Evolutionary conservation across 53 echinoderm and acorn worm species (phyloP), one percentile per base, ranked within the genome.

Genomic region (Echinarachnius parma): DNA sequence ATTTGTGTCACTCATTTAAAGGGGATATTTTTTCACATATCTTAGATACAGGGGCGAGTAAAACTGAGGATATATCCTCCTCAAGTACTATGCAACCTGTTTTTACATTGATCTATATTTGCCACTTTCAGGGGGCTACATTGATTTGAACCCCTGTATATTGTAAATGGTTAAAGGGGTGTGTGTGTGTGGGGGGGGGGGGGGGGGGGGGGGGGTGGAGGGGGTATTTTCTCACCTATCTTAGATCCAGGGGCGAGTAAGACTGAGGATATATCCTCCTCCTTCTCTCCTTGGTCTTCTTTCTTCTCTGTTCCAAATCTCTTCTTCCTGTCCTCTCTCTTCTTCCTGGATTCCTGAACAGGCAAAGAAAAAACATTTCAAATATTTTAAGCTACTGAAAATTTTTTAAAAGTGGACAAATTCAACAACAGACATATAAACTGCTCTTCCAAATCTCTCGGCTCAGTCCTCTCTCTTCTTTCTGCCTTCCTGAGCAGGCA

Each of bases 361-460:
- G 2, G 30, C 19, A 27, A 22, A 49, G 2, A 22, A 55, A 28
- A 28, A 55, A 16, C 55, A 7, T 24, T 25, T 7, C 61, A 39
- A 18, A 78, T 21, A 31, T 63, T 48, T 50, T 53, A 50, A 19
- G 58, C 9, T 9, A n/a, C 77, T 57, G 59, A 42, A n/a, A n/a
- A n/a, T n/a, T n/a, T n/a, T n/a, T n/a, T n/a, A n/a, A n/a, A n/a
- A n/a, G n/a, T n/a, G n/a, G n/a, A n/a, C n/a, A n/a, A n/a, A n/a
- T n/a, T n/a, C n/a, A n/a, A n/a, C n/a, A n/a, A n/a, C n/a, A n/a
- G n/a, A n/a, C n/a, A n/a, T n/a, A n/a, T n/a, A n/a, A 9, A 31
- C 76, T 66, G 48, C 56, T 42, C 77, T 76, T 8, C 89, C 89
- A 77, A 89, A 89, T 48, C 89, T 76, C 63, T 84, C 75, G 61